phyloP scores from a whole-genome alignment of 2,113 vertebrate species.

The Perccottus glenii region DNA sequence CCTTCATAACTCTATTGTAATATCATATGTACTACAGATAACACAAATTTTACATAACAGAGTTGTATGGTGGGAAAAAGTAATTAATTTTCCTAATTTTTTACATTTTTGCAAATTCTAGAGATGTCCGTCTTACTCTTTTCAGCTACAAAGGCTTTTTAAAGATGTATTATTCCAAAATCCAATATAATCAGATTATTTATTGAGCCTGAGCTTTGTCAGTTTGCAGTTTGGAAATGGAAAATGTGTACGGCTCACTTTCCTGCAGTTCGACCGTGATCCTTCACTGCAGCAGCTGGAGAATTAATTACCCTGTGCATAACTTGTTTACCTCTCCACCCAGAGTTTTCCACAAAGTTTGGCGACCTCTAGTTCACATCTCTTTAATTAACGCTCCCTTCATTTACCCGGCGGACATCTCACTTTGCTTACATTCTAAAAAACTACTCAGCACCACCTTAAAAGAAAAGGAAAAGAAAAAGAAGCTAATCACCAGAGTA shows the following conservation, averaged over 20 bases:
- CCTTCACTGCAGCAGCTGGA: conserved; percentile 34
- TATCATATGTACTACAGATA: no score
- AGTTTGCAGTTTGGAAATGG: no score
- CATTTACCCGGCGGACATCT: background rate
- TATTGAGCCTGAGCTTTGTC: no score
- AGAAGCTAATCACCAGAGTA: conserved; percentile 18
- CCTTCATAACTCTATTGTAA: no score
- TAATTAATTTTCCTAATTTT: no score
- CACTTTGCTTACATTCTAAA: background rate
- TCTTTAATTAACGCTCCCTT: conserved; percentile 3
- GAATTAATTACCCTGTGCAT: conserved; percentile 55
- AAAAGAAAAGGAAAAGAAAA: background rate
- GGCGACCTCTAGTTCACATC: background rate
- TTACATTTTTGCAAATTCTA: no score
- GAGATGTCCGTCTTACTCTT: no score
- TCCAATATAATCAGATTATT: no score
- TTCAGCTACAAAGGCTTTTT: no score
- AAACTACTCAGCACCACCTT: conserved; percentile 1
- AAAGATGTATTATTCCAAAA: no score
- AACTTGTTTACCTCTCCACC: conserved; percentile 35
- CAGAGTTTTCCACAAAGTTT: conserved; percentile 17
- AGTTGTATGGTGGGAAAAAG: no score
- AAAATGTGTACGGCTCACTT: background rate
- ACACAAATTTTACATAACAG: no score
- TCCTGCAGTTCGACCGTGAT: conserved; percentile 18